Base-by-base conservation (phyloP, 2,888 invertebrate species). In the Galeopsomyia nigrocyanea region DNA sequence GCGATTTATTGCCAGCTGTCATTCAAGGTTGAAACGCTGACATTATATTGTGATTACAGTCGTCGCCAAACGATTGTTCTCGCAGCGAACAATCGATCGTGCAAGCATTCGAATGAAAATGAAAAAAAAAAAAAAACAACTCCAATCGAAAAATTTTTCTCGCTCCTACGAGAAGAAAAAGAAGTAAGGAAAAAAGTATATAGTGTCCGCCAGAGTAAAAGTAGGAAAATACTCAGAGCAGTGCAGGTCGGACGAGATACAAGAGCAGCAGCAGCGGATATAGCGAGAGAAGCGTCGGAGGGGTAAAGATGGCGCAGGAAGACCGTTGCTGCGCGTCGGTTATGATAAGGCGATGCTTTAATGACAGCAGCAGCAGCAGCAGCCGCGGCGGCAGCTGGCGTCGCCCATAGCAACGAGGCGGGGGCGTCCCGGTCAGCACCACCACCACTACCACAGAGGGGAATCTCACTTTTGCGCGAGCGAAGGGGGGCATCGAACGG, bases 291-390 rank as follows among this genome's bases (percentile, higher is more conserved):
- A 85, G 85, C 84, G 86, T 85, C 85, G 85, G 79, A 79, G 77
- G 78, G 61, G 73, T 31, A 67, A 62, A 57, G 68, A 50, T 56
- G 47, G 74, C 75, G 77, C 73, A 76, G 78, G 75, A 77, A 76
- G 75, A 14, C 71, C 73, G 75, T 79, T 79, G 79, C 79, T 81
- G 81, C 84, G 85, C 84, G 83, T 84, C 84, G 84, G 86, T 86
- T 86, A 86, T 86, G 86, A 86, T 86, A 86, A 86, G 86, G 86
- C 86, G 86, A 86, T 85, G 86, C 86, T 85, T 85, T 86, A 86
- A 86, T 86, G 86, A 86, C 86, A 86, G 85, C 83, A 81, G 61
- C 14, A n/a, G 22, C n/a, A 14, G 22, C 17, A 76, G 85, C 84
- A 80, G 77, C 85, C 80, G 83, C 84, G 82, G 84, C 79, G 82